Evolutionary conservation across 2,797 vertebrate genomes (phyloP).

Genomic region (Pelodytes ibericus): DNA sequence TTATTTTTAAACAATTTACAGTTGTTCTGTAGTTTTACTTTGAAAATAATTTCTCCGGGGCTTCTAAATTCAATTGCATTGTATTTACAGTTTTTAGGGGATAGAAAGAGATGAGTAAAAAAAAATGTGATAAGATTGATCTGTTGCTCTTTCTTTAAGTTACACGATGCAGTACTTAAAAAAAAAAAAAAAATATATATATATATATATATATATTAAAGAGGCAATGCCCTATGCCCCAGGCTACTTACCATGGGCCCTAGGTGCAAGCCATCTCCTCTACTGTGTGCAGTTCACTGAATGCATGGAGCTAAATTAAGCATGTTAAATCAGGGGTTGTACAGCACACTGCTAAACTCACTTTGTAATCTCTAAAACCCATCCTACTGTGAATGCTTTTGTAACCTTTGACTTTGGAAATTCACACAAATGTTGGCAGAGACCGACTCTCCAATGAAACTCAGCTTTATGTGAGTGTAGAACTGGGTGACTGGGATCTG

Average conservation of each 20-base stretch:
- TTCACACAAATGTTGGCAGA: conserved; percentile 46
- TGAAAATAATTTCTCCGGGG: too few relatives aligned
- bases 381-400: conserved; percentile 51
- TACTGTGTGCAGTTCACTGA: not conserved
- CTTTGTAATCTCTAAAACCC: conserved; percentile 62
- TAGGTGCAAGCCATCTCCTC: not conserved
- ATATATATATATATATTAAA: too few relatives aligned
- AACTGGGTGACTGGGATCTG: not conserved
- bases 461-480: not conserved
- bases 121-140: too few relatives aligned
- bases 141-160: too few relatives aligned
- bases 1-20: too few relatives aligned
- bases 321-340: conserved; percentile 44
- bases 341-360: conserved; percentile 48
- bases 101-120: too few relatives aligned
- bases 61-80: too few relatives aligned
- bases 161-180: too few relatives aligned
- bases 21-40: too few relatives aligned
- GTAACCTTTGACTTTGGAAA: conserved; percentile 60
- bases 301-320: not conserved
- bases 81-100: too few relatives aligned
- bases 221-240: not conserved
- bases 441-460: conserved; percentile 55
- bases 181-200: too few relatives aligned
- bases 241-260: not conserved